A percentile compares a stretch with the other conserved stretches of the same genome.
Conservation (phyloP, 2,113 vertebrate species). For the Micronycteris hirsuta region DNA sequence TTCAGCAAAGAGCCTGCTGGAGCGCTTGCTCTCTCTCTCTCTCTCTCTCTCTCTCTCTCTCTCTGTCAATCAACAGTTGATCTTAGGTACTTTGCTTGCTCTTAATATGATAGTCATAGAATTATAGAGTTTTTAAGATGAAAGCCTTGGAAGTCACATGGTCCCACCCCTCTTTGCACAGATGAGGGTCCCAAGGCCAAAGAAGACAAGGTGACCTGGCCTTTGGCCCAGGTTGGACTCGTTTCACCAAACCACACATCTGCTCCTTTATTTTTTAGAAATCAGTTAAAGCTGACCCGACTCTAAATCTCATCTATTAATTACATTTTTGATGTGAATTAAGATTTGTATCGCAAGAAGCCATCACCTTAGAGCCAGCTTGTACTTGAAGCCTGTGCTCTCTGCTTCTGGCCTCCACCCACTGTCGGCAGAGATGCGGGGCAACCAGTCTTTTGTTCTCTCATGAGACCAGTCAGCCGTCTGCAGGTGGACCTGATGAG, state of each 20-base stretch:
- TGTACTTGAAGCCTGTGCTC: neutral
- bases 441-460: neutral
- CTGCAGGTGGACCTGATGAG: neutral
- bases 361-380: neutral
- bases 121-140: neutral
- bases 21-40: too few species aligned
- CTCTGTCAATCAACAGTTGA: neutral
- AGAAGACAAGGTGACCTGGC: neutral
- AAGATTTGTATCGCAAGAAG: neutral
- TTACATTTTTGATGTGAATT: neutral
- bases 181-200: neutral
- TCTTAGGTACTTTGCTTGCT: neutral
- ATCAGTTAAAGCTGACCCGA: neutral
- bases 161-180: neutral
- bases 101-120: neutral
- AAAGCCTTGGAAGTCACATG: neutral
- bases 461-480: neutral
- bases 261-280: constrained; percentile 17
- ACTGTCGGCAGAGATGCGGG: neutral
- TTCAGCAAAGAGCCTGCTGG: neutral
- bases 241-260: neutral
- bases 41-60: neutral
- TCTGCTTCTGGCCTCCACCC: neutral
- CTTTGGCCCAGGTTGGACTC: neutral
- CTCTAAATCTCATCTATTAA: neutral